Conservation (phyloP, 2,113 vertebrate species). For the Opisthocomus hoazin region DNA sequence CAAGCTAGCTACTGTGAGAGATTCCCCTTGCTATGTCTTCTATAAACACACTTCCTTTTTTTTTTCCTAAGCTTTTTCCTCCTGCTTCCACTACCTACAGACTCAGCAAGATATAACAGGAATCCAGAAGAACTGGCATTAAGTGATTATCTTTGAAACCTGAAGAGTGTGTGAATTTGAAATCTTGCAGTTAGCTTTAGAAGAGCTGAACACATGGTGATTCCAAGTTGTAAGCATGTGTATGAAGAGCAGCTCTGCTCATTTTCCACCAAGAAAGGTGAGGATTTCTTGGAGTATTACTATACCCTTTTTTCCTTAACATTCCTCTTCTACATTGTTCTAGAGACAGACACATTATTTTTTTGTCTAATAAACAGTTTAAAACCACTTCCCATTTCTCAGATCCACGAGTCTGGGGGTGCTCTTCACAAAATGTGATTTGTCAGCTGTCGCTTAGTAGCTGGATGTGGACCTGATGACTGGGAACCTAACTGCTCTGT, state of each 20-base stretch:
- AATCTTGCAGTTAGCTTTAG: not conserved
- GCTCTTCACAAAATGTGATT: not conserved
- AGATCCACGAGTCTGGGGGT: not conserved
- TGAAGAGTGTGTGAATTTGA: not conserved
- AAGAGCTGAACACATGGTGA: not conserved
- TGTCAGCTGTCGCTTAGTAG: not conserved
- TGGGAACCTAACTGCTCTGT: not conserved
- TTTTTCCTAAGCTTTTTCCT: not conserved
- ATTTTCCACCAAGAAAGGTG: not conserved
- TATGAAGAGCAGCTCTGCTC: not conserved
- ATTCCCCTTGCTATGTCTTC: not conserved
- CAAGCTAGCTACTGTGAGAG: not conserved
- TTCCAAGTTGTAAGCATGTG: not conserved
- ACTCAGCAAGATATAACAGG: not conserved
- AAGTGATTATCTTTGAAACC: not conserved
- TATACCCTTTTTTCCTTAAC: not conserved
- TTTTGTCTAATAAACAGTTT: not conserved
- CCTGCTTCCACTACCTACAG: not conserved
- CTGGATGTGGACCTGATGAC: not conserved
- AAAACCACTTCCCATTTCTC: not conserved
- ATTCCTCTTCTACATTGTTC: not conserved
- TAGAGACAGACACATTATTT: not conserved
- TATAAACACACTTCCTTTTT: not conserved
- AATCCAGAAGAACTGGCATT: not conserved
- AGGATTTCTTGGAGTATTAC: not conserved